These are phyloP conservation scores for Pristionchus mayeri DNA, from an alignment of 2,888 invertebrate species.

Conservation along the genomic window DNA sequence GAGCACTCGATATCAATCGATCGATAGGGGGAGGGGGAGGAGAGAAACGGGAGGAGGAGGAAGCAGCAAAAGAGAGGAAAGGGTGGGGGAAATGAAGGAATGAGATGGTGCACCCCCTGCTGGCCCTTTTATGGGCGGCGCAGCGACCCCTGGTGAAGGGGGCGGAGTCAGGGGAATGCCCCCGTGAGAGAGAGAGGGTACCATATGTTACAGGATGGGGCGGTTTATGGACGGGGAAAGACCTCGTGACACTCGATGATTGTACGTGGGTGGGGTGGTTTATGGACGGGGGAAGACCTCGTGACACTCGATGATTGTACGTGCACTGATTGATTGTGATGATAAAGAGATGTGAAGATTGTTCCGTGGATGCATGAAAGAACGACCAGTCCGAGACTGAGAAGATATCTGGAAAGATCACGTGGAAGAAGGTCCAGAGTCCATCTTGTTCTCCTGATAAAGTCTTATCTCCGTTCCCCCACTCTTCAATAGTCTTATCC, in stretches of 20 bases:
- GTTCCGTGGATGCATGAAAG: background rate
- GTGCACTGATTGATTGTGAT: background rate
- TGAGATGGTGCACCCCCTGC: constrained; percentile 10
- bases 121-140: background rate
- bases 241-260: constrained; percentile 7
- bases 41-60: background rate
- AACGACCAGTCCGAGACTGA: background rate
- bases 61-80: background rate
- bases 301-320: constrained; percentile 7
- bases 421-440: background rate
- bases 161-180: constrained; percentile 30
- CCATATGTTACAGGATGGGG: constrained; percentile 36
- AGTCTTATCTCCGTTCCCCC: background rate
- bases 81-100: background rate
- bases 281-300: background rate
- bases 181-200: constrained; percentile 20
- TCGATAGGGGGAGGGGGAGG: background rate
- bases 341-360: constrained; percentile 3
- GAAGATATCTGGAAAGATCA: background rate
- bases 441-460: background rate
- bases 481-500: background rate
- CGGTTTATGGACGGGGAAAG: background rate
- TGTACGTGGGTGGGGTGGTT: background rate
- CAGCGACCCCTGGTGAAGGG: background rate
- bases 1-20: constrained; percentile 11